A percentile compares a stretch with the other conserved stretches of the same genome.
Evolutionary conservation across 2,888 invertebrate species (phyloP).

Genomic region (Podabrus alpinus): DNA sequence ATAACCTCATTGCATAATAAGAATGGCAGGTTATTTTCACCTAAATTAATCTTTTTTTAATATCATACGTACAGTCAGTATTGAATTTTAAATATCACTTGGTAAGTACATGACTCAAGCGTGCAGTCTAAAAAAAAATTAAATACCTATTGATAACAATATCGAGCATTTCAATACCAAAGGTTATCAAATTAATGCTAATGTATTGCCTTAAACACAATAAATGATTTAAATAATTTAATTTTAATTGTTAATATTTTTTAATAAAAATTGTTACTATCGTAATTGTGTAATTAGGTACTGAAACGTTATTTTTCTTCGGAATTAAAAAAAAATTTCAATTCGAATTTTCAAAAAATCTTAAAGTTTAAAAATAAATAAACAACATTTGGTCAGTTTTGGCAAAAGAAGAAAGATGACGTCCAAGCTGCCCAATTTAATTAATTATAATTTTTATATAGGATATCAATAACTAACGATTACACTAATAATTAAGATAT

Average conservation of each 20-base stretch:
- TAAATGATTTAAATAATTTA: neutral
- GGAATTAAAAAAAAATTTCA: too few relatives aligned
- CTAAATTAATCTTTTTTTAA: neutral
- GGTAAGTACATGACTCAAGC: neutral
- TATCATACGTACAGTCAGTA: neutral
- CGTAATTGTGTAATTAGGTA: neutral
- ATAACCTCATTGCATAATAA: neutral
- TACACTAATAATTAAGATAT: neutral
- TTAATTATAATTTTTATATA: too few relatives aligned
- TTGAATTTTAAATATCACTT: neutral
- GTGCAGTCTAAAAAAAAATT: neutral
- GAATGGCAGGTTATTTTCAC: neutral
- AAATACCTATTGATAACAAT: slow-evolving; percentile 1
- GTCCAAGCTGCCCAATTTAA: too few relatives aligned
- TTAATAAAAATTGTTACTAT: neutral
- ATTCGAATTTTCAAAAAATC: neutral
- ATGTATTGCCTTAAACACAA: neutral
- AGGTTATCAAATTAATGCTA: neutral
- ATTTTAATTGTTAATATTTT: neutral
- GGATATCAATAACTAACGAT: neutral
- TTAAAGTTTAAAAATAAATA: neutral
- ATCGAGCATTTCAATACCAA: neutral
- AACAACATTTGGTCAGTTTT: neutral
- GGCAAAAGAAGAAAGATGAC: too few relatives aligned
- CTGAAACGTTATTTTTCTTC: too few relatives aligned